Conservation (phyloP, 2,113 vertebrate species). For the Callithrix jacchus region DNA sequence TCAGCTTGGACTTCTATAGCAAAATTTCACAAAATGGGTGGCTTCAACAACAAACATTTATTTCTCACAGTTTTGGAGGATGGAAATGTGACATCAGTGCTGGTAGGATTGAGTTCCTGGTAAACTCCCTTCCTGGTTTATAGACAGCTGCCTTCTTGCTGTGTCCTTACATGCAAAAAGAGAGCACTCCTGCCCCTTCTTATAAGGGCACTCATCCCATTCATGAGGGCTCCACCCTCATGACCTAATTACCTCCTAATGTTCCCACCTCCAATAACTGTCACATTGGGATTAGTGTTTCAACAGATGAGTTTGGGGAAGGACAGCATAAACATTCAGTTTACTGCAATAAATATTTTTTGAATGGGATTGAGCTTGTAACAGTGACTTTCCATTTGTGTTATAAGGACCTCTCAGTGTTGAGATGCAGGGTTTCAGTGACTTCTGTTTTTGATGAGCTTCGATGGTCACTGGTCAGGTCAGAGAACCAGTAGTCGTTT, state of each 20-base stretch:
- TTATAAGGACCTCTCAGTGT: neutral
- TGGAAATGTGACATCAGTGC: neutral
- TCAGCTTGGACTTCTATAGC: neutral
- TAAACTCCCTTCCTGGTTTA: neutral
- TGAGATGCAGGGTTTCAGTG: neutral
- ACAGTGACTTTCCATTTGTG: neutral
- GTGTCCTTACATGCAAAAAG: neutral
- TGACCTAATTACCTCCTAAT: neutral
- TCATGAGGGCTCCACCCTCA: neutral
- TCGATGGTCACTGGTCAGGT: fast-evolving
- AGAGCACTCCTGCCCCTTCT: neutral
- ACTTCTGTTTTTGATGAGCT: neutral
- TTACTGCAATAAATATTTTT: neutral
- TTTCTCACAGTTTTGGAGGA: neutral
- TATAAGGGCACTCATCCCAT: neutral
- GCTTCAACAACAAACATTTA: neutral
- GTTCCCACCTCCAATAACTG: neutral
- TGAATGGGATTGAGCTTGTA: neutral
- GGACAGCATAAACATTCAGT: neutral
- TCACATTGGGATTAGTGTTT: neutral
- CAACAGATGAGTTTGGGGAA: neutral
- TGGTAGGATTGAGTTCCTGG: neutral
- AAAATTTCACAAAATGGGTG: neutral
- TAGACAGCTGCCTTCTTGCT: neutral
- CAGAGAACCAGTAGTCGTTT: fast-evolving